Base-by-base conservation (phyloP, 2,888 invertebrate genomes). In the Syrista parreyssii region DNA sequence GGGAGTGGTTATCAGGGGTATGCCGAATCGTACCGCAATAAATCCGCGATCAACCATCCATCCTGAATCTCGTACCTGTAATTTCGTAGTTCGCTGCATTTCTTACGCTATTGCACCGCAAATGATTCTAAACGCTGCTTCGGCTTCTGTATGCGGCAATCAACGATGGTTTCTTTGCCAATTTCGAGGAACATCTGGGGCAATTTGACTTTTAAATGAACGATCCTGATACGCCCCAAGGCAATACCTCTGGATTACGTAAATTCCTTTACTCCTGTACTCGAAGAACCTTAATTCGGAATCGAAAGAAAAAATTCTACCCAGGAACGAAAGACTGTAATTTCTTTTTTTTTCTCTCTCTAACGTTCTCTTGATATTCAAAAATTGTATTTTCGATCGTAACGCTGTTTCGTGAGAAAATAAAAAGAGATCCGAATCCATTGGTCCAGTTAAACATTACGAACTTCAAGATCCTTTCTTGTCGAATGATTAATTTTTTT, bases 131-230 rank as follows among this genome's bases (percentile, higher is more conserved):
- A 78, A 78, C 78, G 75, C 23, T 69, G 78, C 32, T 68, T 75
- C 77, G 82, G 88, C 88, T 88, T 87, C 89, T 87, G 88, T 86
- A 86, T 85, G 84, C 86, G 83, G 84, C 89, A 89, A 90, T 90
- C 86, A 90, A 86, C 85, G 84, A 89, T 86, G 88, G 89, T 89
- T 84, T 88, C 84, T 81, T 78, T 85, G 84, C 81, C 87, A 87
- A 90, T 90, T 90, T 89, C 87, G 86, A 84, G 88, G 88, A 90
- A 87, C 88, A 89, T 89, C 89, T 88, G 89, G 82, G 86, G 86
- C 86, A 89, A 90, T 90, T 90, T 89, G 89, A 87, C 86, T 90
- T 87, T 87, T 85, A 87, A 88, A 90, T 90, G 86, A 90, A 84
- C 81, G 55, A 55, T 23, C 55, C 55, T 23, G 55, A 55, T 55